phyloP scores from a whole-genome alignment of 2,797 vertebrate species.

The Sebastes diploproa region DNA sequence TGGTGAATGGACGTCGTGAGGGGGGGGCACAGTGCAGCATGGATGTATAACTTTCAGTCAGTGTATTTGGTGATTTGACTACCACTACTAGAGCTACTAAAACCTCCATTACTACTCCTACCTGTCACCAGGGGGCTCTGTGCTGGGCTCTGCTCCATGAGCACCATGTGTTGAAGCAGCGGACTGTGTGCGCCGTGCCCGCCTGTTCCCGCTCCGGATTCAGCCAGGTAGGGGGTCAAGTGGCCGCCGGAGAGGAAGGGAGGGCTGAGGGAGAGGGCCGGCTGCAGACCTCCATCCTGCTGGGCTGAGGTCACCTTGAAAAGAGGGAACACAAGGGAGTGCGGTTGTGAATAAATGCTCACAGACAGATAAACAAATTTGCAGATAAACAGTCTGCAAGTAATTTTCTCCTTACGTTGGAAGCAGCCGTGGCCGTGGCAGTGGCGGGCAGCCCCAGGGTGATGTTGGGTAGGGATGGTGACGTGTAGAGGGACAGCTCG shows the following conservation, averaged over 20 bases:
- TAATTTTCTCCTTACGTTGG: conserved; percentile 75
- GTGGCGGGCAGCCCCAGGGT: conserved; percentile 93
- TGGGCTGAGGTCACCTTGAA: conserved; percentile 88
- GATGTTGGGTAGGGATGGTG: conserved; percentile 97
- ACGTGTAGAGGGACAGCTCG: conserved; percentile 93
- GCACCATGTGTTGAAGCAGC: conserved; percentile 95
- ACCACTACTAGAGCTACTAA: not conserved
- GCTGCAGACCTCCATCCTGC: conserved; percentile 89
- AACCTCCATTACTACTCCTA: conserved; percentile 49
- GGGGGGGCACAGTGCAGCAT: conserved; percentile 14
- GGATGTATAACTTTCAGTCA: not conserved
- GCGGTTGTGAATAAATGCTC: not conserved
- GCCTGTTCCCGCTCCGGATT: conserved; percentile 81
- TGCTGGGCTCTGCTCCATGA: conserved; percentile 90
- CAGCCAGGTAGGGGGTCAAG: conserved; percentile 90
- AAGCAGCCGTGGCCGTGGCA: conserved; percentile 83
- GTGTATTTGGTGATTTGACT: not conserved
- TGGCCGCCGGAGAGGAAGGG: conserved; percentile 91
- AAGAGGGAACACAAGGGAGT: not conserved
- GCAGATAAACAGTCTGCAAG: not conserved
- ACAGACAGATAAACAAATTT: not conserved
- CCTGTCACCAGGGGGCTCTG: conserved; percentile 91
- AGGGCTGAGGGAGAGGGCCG: conserved; percentile 88
- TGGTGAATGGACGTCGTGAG: conserved; percentile 66
- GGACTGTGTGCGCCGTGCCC: conserved; percentile 87